Conservation (phyloP, 30 jellyfish, hydroid and myxozoan species). For the Chrysaora quinquecirrha region DNA sequence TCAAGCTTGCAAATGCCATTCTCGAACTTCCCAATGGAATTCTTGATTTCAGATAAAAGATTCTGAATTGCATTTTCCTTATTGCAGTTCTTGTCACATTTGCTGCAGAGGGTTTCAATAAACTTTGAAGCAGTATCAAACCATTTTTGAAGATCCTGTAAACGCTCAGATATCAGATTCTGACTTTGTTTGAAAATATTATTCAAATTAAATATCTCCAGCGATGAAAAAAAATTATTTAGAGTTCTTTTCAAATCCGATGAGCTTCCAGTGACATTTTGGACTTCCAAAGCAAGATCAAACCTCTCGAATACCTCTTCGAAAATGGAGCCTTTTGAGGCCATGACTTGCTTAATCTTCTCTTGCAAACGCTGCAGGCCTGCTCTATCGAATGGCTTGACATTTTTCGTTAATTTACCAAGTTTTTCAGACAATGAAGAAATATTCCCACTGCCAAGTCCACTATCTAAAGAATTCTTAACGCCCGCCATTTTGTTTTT, state of each 20-base stretch:
- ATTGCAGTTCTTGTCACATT: constrained; percentile 71
- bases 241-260: constrained; percentile 56
- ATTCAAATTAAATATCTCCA: constrained; percentile 60
- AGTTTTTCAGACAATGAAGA: constrained; percentile 58
- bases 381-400: constrained; percentile 54
- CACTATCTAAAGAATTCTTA: constrained; percentile 61
- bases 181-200: constrained; percentile 66
- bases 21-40: constrained; percentile 31
- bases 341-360: constrained; percentile 43
- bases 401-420: constrained; percentile 37
- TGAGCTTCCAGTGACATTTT: constrained; percentile 76
- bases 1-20: constrained; percentile 26
- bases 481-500: constrained; percentile 72
- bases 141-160: constrained; percentile 85
- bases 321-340: constrained; percentile 67
- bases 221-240: constrained; percentile 56
- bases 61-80: constrained; percentile 28
- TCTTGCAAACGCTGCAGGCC: constrained; percentile 63
- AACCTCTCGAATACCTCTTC: constrained; percentile 78
- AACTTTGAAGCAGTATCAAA: constrained; percentile 66
- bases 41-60: constrained; percentile 20
- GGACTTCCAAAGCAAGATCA: constrained; percentile 74
- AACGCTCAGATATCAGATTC: constrained; percentile 53
- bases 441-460: constrained; percentile 50
- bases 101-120: constrained; percentile 60